A percentile compares a stretch with the other conserved stretches of the same genome.
phyloP scores from a whole-genome alignment of 2,797 vertebrate genomes.

The Spheniscus humboldti region DNA sequence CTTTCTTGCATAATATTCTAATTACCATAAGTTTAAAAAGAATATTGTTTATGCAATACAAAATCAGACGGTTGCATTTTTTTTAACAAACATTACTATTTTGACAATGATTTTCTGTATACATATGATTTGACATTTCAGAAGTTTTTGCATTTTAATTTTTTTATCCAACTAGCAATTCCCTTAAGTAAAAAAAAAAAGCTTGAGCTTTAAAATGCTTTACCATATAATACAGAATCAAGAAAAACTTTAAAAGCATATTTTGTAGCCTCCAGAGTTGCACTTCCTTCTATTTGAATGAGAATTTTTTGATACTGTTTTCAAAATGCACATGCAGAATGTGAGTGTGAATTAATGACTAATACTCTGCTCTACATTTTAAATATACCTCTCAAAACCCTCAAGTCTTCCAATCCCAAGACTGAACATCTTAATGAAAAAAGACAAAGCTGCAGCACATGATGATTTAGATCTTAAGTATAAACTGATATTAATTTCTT shows the following conservation, averaged over 20 bases:
- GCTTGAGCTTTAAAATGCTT: not conserved
- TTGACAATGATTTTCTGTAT: not conserved
- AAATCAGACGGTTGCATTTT: not conserved
- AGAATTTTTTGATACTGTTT: not conserved
- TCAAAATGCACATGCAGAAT: not conserved
- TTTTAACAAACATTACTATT: not conserved
- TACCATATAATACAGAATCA: not conserved
- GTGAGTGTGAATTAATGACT: not conserved
- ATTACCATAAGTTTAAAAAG: not conserved
- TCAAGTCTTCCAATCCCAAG: not conserved
- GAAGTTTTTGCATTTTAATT: not conserved
- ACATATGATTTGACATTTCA: not conserved
- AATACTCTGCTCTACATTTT: not conserved
- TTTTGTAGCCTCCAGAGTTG: not conserved
- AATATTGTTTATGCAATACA: not conserved
- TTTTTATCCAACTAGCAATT: not conserved
- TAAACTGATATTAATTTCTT: not conserved
- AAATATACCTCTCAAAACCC: not conserved
- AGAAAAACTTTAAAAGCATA: not conserved
- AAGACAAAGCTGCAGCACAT: not conserved
- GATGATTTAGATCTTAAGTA: not conserved
- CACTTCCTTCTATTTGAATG: not conserved
- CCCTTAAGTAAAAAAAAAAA: not conserved
- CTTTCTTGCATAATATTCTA: not conserved
- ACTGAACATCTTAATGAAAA: not conserved